These are phyloP conservation scores for Papilio dardanus DNA, from an alignment of 1,140 invertebrate genomes.

Conservation along the genomic window DNA sequence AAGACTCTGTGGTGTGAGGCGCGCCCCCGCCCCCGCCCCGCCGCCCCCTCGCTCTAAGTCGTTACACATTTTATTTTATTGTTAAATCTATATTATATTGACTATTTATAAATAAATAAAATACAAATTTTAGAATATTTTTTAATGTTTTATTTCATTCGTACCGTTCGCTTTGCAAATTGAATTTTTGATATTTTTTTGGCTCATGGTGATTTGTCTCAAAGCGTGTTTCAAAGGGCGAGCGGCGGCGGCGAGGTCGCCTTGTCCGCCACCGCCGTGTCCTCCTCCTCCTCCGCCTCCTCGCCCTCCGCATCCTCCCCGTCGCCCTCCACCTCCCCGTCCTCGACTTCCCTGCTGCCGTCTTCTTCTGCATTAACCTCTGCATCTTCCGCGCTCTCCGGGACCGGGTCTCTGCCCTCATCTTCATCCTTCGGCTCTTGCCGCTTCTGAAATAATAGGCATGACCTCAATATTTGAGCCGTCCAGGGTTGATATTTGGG, in stretches of 20 bases:
- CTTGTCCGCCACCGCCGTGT: slow-evolving; percentile 56
- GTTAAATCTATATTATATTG: slow-evolving; percentile 73
- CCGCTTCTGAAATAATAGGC: slow-evolving; percentile 65
- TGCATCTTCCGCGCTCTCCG: slow-evolving; percentile 40
- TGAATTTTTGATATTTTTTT: too few relatives aligned
- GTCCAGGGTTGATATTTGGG: too few relatives aligned
- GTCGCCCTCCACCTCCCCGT: slow-evolving; percentile 44
- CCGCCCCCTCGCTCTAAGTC: slow-evolving; percentile 61
- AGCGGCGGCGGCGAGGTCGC: slow-evolving; percentile 68
- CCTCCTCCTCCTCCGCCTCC: slow-evolving; percentile 51
- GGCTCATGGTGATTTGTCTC: background rate
- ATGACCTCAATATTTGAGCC: too few relatives aligned
- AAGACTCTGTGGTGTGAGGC: slow-evolving; percentile 81
- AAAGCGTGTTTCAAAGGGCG: slow-evolving; percentile 20
- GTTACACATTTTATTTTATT: slow-evolving; percentile 77
- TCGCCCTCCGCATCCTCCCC: slow-evolving; percentile 54
- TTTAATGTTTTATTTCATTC: background rate
- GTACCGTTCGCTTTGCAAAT: too few relatives aligned
- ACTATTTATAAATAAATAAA: slow-evolving; percentile 80
- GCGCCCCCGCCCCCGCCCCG: slow-evolving; percentile 39
- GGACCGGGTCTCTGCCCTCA: slow-evolving; percentile 37
- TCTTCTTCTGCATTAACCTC: slow-evolving; percentile 35
- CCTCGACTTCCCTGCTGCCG: slow-evolving; percentile 43
- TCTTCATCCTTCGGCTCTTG: slow-evolving; percentile 63
- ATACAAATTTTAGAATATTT: slow-evolving; percentile 74